phyloP scores from a whole-genome alignment of 2,888 invertebrate species.

The Tineola bisselliella region DNA sequence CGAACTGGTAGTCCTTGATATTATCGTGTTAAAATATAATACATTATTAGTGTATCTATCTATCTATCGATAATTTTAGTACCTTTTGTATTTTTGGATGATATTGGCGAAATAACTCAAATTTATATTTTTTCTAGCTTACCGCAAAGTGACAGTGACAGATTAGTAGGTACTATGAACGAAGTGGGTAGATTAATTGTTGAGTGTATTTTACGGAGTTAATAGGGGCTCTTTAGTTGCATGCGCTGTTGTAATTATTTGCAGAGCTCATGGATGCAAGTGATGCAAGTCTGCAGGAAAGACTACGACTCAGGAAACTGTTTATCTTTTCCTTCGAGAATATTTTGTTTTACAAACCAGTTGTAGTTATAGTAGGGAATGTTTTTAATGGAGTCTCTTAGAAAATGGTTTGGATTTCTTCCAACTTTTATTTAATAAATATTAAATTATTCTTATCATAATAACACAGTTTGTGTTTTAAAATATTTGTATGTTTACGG shows the following conservation, averaged over 20 bases:
- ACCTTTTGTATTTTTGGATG: no score
- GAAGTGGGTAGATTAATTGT: not conserved
- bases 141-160: not conserved
- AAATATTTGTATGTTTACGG: no score
- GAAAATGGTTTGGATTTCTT: no score
- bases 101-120: no score
- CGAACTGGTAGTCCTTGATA: no score
- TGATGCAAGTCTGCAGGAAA: conserved; percentile 6
- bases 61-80: no score
- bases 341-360: conserved; percentile 1
- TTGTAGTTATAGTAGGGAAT: not conserved
- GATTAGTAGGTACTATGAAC: not conserved
- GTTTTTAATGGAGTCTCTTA: not conserved
- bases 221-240: conserved; percentile 4
- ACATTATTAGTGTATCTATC: no score
- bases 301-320: conserved; percentile 7
- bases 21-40: no score
- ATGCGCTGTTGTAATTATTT: conserved; percentile 8
- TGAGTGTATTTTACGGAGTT: not conserved
- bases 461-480: no score
- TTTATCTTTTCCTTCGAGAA: not conserved
- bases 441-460: no score
- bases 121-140: no score
- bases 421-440: no score
- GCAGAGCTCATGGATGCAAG: not conserved